phyloP scores from a whole-genome alignment of 2,888 invertebrate genomes.

The Oegoconia quadripuncta region DNA sequence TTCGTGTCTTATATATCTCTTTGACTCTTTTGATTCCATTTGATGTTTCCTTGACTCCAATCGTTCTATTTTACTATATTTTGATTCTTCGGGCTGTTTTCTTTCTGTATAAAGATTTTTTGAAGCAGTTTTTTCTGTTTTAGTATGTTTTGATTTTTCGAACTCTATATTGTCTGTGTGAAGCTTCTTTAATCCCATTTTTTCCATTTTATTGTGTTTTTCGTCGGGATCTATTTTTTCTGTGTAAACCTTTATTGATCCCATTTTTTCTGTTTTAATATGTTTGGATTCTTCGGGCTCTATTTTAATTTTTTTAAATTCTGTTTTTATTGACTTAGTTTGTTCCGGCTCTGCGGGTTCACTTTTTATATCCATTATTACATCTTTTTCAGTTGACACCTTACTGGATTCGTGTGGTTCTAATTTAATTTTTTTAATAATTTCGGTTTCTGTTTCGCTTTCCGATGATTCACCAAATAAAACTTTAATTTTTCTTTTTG shows the following conservation, averaged over 20 bases:
- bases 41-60: constrained; percentile 25
- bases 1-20: not conserved
- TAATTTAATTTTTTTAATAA: constrained; percentile 7
- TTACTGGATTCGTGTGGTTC: constrained; percentile 1
- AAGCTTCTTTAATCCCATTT: constrained; percentile 10
- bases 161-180: constrained; percentile 12
- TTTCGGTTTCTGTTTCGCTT: constrained; percentile 46
- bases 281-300: constrained; percentile 13
- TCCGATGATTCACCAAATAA: constrained; percentile 76
- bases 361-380: too few species aligned
- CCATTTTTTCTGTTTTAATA: constrained; percentile 7
- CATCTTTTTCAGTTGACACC: not conserved
- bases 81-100: constrained; percentile 37
- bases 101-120: constrained; percentile 37
- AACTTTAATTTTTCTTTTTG: constrained; percentile 68
- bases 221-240: too few species aligned
- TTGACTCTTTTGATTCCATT: constrained; percentile 16
- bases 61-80: constrained; percentile 31
- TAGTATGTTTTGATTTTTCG: constrained; percentile 14
- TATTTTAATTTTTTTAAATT: constrained; percentile 12
- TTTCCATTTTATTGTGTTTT: too few species aligned
- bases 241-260: constrained; percentile 27
- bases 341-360: too few species aligned
- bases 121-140: constrained; percentile 1
- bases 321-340: too few species aligned